phyloP scores from a whole-genome alignment of 2,888 invertebrate species.

The Scrobipalpa atriplicella region DNA sequence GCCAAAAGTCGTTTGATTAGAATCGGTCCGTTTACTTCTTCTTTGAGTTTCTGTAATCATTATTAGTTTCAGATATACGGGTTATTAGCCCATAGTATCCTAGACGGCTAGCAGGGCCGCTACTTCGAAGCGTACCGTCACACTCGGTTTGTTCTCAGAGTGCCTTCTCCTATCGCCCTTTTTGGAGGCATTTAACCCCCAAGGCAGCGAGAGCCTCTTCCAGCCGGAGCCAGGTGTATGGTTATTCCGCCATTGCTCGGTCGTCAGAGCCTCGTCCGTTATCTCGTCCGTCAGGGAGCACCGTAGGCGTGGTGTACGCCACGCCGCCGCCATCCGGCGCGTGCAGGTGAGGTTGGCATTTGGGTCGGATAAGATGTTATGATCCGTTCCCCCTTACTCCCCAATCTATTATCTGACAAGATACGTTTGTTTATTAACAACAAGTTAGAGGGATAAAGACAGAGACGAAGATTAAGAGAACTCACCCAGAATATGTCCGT shows the following conservation, averaged over 20 bases:
- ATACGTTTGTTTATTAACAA: too few relatives aligned
- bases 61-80: neutral
- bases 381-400: too few relatives aligned
- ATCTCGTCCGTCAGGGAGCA: too few relatives aligned
- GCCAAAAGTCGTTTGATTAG: neutral
- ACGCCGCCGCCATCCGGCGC: too few relatives aligned
- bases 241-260: neutral
- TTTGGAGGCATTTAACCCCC: neutral
- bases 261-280: neutral
- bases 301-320: neutral
- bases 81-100: neutral
- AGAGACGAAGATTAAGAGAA: too few relatives aligned
- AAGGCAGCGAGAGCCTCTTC: neutral
- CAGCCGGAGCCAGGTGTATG: neutral
- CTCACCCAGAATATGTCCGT: too few relatives aligned
- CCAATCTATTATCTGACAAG: too few relatives aligned
- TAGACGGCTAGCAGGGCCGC: slow-evolving; percentile 3
- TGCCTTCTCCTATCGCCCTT: neutral
- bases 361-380: too few relatives aligned
- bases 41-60: neutral
- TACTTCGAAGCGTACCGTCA: neutral
- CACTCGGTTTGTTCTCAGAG: slow-evolving; percentile 3
- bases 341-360: neutral
- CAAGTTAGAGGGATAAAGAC: too few relatives aligned
- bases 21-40: neutral